Evolutionary conservation across 2,888 invertebrate genomes (phyloP), one percentile per base, ranked within the genome.

Genomic region (Dolichomitus sp.): DNA sequence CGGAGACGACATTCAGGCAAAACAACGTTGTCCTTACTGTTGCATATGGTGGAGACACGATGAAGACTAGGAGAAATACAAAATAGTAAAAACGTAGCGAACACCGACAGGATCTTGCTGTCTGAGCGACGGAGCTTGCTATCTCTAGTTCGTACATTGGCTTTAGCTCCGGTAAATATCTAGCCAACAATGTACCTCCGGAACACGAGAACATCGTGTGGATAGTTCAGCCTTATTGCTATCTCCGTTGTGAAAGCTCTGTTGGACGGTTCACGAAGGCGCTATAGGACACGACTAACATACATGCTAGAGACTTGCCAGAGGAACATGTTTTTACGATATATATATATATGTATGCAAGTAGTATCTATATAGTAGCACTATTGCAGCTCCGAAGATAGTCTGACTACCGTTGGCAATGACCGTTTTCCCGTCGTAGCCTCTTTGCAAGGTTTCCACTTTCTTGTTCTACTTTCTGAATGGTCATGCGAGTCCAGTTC

Each of bases 151-250:
- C 59, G 66, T 61, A 63, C 50, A 40, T 59, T 23, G 50, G 27
- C 17, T 42, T 40, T 33, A 59, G 68, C 61, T 59, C 48, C 57
- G 40, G 48, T 59, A 80, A 83, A 77, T 75, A 81, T 57, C 42
- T 30, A 37, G 65, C 61, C 61, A 83, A 84, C 63, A 76, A 80
- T 52, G 33, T 72, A 73, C 66, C 57, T 73, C 30, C 33, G 42
- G 59, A 30, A 68, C 33, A 54, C 7, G 74, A 68, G 33, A 74
- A 76, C 73, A 69, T 76, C 52, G 66, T 79, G 80, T 77, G 40
- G 70, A 75, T 74, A 80, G 72, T 81, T 78, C 72, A 78, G 17
- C 57, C 54, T 78, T 78, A 69, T 75, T 59, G 50, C 57, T 75
- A 59, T 45, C 40, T 37, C 63, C 14, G 50, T 30, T 54, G 69